Conservation (phyloP, 2,888 invertebrate species). For the Agrochola lychnidis region DNA sequence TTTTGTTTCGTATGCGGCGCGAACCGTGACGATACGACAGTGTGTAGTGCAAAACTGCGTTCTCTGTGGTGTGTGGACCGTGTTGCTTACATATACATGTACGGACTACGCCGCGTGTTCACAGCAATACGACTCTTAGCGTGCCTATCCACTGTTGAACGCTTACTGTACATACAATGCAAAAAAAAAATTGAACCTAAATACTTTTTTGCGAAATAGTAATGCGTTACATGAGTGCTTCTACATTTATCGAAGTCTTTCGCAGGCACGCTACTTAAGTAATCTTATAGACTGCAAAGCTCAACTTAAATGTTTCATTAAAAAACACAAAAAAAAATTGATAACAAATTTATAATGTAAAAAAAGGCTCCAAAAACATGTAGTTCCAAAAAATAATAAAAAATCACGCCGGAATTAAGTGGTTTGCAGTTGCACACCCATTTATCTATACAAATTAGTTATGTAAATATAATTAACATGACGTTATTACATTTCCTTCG, state of each 20-base stretch:
- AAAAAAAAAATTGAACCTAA: too few relatives aligned
- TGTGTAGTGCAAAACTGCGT: too few relatives aligned
- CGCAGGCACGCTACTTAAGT: neutral
- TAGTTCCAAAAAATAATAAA: neutral
- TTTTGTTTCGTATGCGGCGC: too few relatives aligned
- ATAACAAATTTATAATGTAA: neutral
- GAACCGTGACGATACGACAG: too few relatives aligned
- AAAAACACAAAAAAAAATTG: too few relatives aligned
- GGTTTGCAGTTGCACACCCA: conserved; percentile 6
- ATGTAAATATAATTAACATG: neutral
- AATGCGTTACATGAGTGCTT: neutral
- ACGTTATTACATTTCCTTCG: neutral
- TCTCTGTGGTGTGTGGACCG: too few relatives aligned
- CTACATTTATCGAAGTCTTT: neutral
- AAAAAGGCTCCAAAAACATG: neutral
- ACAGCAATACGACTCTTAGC: too few relatives aligned
- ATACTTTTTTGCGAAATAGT: too few relatives aligned
- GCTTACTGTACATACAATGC: too few relatives aligned
- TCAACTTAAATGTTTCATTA: neutral
- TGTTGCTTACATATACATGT: too few relatives aligned
- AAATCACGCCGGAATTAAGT: conserved; percentile 1
- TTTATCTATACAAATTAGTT: neutral
- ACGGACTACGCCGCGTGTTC: too few relatives aligned
- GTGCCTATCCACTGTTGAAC: too few relatives aligned
- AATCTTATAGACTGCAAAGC: neutral